Percentiles rank a stretch among this genome's conserved stretches.
phyloP scores from a whole-genome alignment of 2,113 vertebrate genomes.

The Cettia cetti region DNA sequence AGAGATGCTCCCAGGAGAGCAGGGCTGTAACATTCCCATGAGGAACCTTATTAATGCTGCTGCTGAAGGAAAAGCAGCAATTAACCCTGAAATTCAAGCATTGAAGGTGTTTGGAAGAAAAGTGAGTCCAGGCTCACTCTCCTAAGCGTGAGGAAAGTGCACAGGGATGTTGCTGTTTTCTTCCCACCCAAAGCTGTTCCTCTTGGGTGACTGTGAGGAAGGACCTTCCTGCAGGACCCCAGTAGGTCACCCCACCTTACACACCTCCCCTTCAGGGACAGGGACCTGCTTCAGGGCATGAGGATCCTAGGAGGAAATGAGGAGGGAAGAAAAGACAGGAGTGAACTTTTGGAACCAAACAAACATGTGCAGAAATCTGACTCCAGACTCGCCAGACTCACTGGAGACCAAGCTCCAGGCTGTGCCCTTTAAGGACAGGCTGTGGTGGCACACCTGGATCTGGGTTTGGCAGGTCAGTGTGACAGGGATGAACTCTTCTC shows the following conservation, averaged over 20 bases:
- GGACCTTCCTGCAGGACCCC: not conserved
- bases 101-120: not conserved
- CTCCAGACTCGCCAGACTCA: not conserved
- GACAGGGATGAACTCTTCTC: not conserved
- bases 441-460: not conserved
- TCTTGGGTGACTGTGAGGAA: not conserved
- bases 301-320: not conserved
- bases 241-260: not conserved
- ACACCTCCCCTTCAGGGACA: not conserved
- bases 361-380: not conserved
- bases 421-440: too few relatives aligned
- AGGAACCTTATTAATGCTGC: not conserved
- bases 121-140: not conserved
- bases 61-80: conserved; percentile 1
- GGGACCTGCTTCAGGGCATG: not conserved
- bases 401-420: not conserved
- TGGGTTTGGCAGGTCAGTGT: not conserved
- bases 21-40: not conserved
- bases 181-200: not conserved
- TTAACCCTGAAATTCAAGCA: not conserved
- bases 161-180: fast-evolving
- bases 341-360: not conserved
- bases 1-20: not conserved
- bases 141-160: not conserved
- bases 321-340: not conserved